Base-by-base conservation (phyloP, 2,113 vertebrate species). In the Megatriorchis doriae region DNA sequence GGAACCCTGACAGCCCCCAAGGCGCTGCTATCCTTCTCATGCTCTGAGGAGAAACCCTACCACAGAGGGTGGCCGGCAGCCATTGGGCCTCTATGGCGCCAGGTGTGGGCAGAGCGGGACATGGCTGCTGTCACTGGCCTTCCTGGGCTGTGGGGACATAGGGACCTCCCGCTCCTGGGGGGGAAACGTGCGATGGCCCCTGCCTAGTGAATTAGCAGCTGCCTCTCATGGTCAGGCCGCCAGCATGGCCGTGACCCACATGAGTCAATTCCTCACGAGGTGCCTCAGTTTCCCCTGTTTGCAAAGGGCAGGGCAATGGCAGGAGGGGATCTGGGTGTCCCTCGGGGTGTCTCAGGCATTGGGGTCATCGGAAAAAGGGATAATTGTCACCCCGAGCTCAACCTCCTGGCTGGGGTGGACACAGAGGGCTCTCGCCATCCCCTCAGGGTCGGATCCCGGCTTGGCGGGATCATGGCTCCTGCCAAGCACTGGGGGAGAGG, bases 41-140 rank as follows among this genome's bases (percentile, higher is more conserved):
- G 20, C 25, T 29, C 50, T 32, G 48, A 70, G 71, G 20, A 93
- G 53, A 81, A 63, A 22, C 40, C 6, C 48, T 0, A 0, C 16
- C 16, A 8, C 2, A 1, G 22, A 29, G 5, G 6, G 10, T 38
- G 22, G 23, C 11, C 0, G 0, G 10, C 47, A 8, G 23, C 32
- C 5, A 4, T 16, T 0, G 10, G 16, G 7, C 47, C 43, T 48
- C 2, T 1, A 14, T 45, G 73, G 62, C 2, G 5, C 8, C 2
- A 5, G 17, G 43, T 19, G 26, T 18, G 65, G 73, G 34, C 65
- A 62, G 70, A 12, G 22, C 0, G 0, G 36, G 34, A 58, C 0
- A 1, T 17, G 55, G 16, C 12, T 45, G 10, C 12, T 13, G 75
- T n/a, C 47, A 32, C 12, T 0, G 0, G 7, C 4, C 18, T 32